These are phyloP conservation scores for Gymnothorax javanicus DNA, from an alignment of 2,797 vertebrate species.

Conservation along the genomic window DNA sequence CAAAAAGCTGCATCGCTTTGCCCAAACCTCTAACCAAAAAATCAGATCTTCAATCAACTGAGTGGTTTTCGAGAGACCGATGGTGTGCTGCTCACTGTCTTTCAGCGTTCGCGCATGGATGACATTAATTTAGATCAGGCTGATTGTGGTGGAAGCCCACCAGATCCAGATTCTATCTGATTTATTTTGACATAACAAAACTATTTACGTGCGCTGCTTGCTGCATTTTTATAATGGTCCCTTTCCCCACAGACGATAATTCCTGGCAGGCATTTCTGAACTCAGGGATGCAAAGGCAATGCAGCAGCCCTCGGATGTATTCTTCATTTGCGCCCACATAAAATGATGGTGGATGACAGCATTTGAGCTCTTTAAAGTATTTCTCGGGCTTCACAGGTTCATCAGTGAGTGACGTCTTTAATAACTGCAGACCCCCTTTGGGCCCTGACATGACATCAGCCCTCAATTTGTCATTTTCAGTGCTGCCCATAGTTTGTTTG, in stretches of 20 bases:
- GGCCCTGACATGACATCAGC: slow-evolving; percentile 8
- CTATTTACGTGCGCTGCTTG: neutral
- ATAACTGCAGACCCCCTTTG: slow-evolving; percentile 34
- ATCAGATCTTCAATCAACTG: neutral
- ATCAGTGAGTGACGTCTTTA: slow-evolving; percentile 21
- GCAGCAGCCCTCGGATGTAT: neutral
- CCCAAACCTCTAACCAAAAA: neutral
- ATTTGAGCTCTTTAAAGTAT: slow-evolving; percentile 15
- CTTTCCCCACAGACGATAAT: neutral
- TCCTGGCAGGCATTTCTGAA: neutral
- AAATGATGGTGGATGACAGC: neutral
- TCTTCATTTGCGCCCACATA: neutral
- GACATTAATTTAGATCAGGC: neutral
- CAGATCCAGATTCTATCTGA: neutral
- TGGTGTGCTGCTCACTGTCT: neutral
- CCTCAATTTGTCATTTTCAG: slow-evolving; percentile 21
- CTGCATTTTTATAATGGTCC: neutral
- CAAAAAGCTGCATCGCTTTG: neutral
- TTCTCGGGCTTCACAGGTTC: neutral
- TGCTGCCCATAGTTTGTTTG: neutral
- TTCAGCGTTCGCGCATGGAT: neutral
- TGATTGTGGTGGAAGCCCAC: neutral
- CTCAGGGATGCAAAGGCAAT: neutral
- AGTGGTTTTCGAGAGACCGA: neutral
- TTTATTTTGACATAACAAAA: slow-evolving; percentile 1